Evolutionary conservation across 2,113 vertebrate genomes (phyloP).

Genomic region (Centrocercus urophasianus): DNA sequence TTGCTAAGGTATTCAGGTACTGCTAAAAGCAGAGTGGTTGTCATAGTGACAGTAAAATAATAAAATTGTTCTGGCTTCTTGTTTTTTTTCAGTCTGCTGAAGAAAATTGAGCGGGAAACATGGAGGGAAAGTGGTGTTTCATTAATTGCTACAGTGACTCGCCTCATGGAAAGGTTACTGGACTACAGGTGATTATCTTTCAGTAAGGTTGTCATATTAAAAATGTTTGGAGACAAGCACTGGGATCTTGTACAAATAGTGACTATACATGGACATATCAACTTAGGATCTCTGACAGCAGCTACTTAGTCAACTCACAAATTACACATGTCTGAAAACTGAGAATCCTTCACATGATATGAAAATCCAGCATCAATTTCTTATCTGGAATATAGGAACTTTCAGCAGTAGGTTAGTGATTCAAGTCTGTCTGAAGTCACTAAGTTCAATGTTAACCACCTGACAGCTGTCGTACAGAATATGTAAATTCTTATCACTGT

Average conservation of each 20-base stretch:
- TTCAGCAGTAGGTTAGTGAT: background rate
- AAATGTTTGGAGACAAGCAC: background rate
- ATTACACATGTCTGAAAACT: background rate
- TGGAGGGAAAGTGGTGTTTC: conserved; percentile 98
- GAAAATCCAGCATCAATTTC: background rate
- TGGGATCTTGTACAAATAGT: rapidly evolving
- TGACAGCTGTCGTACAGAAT: conserved; percentile 23
- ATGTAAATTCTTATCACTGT: background rate
- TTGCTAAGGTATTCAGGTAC: conserved; percentile 79
- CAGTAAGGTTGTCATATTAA: background rate
- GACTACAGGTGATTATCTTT: conserved; percentile 89
- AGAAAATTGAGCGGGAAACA: conserved; percentile 99
- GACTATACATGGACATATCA: background rate
- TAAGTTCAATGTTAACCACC: background rate
- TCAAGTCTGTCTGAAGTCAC: conserved; percentile 17
- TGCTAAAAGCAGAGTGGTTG: conserved; percentile 79
- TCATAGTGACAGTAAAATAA: conserved; percentile 79
- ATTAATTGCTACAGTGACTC: conserved; percentile 95
- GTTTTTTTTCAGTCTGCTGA: conserved; percentile 87
- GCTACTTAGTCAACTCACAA: background rate
- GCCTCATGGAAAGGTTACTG: conserved; percentile 96
- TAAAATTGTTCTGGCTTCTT: conserved; percentile 75
- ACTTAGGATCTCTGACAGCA: background rate
- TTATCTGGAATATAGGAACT: background rate
- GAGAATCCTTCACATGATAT: background rate